Base-by-base conservation (phyloP, 2,888 invertebrate species). In the Arctia plantaginis region DNA sequence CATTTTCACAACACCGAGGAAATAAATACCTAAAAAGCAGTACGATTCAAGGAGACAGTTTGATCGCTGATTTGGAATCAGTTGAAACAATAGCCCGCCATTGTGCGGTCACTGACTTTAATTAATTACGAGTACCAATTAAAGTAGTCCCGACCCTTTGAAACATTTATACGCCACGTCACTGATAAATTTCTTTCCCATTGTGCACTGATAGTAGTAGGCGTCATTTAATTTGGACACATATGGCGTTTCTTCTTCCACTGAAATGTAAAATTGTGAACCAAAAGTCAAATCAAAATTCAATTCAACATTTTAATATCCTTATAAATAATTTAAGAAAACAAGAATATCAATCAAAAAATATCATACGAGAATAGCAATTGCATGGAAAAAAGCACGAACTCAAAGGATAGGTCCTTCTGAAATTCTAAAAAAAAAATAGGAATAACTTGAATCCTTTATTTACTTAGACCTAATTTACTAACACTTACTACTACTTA, bases 71-170 rank as follows among this genome's bases (percentile, higher is more conserved):
- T 71, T 75, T 74, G 77, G 76, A 83, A 82, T 77, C 80, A 76
- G 71, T 78, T 78, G 74, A 77, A 82, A 87, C 86, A 88, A 88
- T 85, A 86, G 84, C 69, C 73, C 74, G 78, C 83, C 81, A 79
- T 85, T 81, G 82, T 80, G 85, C 89, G 88, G 89, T 89, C 89
- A 90, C 80, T 88, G 88, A 87, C 89, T 88, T 87, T 90, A 88
- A 91, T 90, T 90, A 89, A 89, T 86, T 88, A 88, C 86, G 77
- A 83, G 82, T 82, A 82, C 83, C 88, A 87, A 97, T 89, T 88
- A 88, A 86, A 80, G 78, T 80, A 80, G 77, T 67, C 62, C 79
- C 76, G 85, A 78, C 85, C 86, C 84, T 85, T 80, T 73, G 77
- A 78, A 77, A 71, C 83, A 80, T 80, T 80, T 77, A 75, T 77